phyloP scores from a whole-genome alignment of 2,888 invertebrate genomes.

The Drosophila limbata region DNA sequence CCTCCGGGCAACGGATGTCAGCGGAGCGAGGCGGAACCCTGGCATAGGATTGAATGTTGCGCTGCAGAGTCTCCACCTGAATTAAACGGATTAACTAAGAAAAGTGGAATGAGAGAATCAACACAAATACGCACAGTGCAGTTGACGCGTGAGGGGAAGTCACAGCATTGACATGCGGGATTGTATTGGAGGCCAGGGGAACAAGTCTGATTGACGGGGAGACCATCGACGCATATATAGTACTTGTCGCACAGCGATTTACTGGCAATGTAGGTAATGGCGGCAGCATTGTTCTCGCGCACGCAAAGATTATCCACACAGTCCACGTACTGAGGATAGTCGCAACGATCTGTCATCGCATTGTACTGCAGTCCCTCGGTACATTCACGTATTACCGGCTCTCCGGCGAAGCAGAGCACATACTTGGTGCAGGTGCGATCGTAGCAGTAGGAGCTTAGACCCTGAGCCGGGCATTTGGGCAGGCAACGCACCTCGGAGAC shows the following conservation, averaged over 20 bases:
- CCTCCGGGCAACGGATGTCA: constrained; percentile 76
- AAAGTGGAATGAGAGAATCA: not conserved
- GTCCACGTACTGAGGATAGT: constrained; percentile 81
- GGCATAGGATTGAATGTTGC: constrained; percentile 75
- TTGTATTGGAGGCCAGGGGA: constrained; percentile 77
- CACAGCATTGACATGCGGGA: constrained; percentile 68
- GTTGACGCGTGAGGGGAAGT: constrained; percentile 70
- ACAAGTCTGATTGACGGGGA: constrained; percentile 66
- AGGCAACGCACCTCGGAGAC: constrained; percentile 64
- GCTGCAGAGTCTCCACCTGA: constrained; percentile 71
- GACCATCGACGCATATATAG: constrained; percentile 80
- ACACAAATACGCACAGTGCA: constrained; percentile 71
- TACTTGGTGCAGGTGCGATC: constrained; percentile 83
- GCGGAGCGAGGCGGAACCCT: constrained; percentile 77
- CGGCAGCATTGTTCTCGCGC: constrained; percentile 65
- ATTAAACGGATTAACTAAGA: not conserved
- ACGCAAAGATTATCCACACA: constrained; percentile 80
- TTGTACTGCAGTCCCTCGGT: constrained; percentile 81
- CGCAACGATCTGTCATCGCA: constrained; percentile 80
- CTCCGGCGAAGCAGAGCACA: constrained; percentile 74
- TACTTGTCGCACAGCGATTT: constrained; percentile 75
- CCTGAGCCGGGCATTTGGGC: constrained; percentile 62
- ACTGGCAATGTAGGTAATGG: constrained; percentile 76
- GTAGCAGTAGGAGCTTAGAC: constrained; percentile 70
- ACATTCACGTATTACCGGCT: constrained; percentile 74